Conservation (phyloP, 1,140 invertebrate species). For the Aphidius gifuensis region DNA sequence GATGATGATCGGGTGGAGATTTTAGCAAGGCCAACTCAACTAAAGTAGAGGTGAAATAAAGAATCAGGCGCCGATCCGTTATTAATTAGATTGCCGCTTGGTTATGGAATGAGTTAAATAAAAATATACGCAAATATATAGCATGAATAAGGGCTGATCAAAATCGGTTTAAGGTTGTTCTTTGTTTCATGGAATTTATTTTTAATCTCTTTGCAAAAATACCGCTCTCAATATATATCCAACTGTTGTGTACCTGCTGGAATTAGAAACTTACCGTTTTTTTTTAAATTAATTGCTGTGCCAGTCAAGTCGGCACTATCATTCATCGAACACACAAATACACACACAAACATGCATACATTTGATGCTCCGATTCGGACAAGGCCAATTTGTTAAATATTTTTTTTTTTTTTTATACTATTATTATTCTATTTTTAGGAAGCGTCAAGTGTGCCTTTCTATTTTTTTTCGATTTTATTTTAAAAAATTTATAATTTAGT, state of each 20-base stretch:
- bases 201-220: no score
- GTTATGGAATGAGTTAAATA: no score
- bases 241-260: background rate
- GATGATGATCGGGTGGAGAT: background rate
- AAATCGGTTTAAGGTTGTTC: slow-evolving; percentile 10
- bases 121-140: background rate
- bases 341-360: background rate
- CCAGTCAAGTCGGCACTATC: background rate
- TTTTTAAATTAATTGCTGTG: slow-evolving; percentile 20
- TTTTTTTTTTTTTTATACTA: no score
- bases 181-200: slow-evolving; percentile 18
- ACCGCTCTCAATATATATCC: background rate
- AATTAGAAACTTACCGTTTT: slow-evolving; percentile 2
- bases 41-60: slow-evolving; percentile 1
- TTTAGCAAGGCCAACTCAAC: background rate
- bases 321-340: no score
- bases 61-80: slow-evolving; percentile 50
- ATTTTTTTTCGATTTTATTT: no score
- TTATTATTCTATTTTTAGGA: no score
- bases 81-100: slow-evolving; percentile 49
- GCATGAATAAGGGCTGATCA: slow-evolving; percentile 12
- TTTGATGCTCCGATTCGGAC: slow-evolving; percentile 3
- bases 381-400: slow-evolving; percentile 2
- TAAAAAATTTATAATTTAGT: no score
- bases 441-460: no score